Percentiles rank a stretch among this genome's conserved stretches.
phyloP scores from a whole-genome alignment of 2,113 vertebrate genomes.

The Propithecus coquereli region DNA sequence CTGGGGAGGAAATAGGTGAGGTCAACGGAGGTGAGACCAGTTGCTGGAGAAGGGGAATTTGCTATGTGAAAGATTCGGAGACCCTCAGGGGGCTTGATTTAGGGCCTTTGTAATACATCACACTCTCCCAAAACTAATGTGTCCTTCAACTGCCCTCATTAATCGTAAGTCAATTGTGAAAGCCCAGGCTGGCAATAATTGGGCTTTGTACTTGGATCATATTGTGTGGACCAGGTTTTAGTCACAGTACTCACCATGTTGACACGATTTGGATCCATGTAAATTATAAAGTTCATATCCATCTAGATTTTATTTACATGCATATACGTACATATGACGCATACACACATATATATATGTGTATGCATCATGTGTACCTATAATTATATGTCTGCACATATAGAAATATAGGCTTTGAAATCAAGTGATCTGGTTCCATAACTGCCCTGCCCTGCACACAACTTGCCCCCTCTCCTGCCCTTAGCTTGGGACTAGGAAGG shows the following conservation, averaged over 20 bases:
- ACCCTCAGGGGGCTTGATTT: not conserved
- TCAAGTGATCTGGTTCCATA: not conserved
- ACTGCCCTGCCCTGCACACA: not conserved
- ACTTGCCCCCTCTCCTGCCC: not conserved
- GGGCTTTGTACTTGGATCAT: not conserved
- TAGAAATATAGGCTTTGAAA: not conserved
- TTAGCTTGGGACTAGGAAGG: not conserved
- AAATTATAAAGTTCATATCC: not conserved
- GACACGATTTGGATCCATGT: not conserved
- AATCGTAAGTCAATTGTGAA: not conserved
- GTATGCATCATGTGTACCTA: not conserved
- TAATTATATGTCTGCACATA: not conserved
- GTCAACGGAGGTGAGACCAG: not conserved
- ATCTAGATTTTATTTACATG: not conserved
- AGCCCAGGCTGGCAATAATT: not conserved
- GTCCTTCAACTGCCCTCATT: not conserved
- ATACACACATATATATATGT: not conserved
- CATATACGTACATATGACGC: not conserved
- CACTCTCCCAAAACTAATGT: not conserved
- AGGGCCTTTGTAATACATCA: not conserved
- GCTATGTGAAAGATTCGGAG: not conserved
- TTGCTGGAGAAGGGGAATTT: not conserved
- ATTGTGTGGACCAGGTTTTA: conserved; percentile 24
- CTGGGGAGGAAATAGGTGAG: not conserved
- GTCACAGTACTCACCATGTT: not conserved